These are phyloP conservation scores for Psittacula derbiana DNA, from an alignment of 2,797 vertebrate genomes.

Conservation along the genomic window DNA sequence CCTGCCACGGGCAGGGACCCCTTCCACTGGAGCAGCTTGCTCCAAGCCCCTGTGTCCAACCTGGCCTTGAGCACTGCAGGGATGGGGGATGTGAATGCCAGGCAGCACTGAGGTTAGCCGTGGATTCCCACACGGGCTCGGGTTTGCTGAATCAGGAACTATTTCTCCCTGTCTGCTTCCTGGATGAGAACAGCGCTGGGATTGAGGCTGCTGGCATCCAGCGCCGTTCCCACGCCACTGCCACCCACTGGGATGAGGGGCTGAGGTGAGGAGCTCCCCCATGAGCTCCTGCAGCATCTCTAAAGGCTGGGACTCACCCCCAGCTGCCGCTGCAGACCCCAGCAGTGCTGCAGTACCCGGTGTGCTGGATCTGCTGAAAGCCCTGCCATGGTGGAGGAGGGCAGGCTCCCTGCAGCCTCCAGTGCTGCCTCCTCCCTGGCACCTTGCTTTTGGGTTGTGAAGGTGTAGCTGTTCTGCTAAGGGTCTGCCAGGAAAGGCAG, in stretches of 20 bases:
- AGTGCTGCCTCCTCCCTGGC: not conserved
- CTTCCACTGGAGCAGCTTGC: not conserved
- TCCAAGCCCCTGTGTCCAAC: not conserved
- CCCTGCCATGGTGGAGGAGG: not conserved
- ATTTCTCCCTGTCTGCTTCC: not conserved
- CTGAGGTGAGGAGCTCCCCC: not conserved
- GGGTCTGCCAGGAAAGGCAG: not conserved
- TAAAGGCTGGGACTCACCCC: not conserved
- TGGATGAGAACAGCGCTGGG: accelerated
- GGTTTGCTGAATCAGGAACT: not conserved
- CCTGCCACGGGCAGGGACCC: not conserved
- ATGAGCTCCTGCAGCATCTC: not conserved
- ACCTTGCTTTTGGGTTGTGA: not conserved
- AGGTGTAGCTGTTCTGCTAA: not conserved
- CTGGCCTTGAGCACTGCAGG: not conserved
- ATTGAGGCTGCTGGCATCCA: not conserved
- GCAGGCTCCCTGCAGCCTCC: not conserved
- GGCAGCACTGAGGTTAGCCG: not conserved
- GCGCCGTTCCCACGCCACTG: not conserved
- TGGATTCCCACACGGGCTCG: not conserved
- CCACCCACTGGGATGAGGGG: not conserved
- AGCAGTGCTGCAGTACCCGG: not conserved
- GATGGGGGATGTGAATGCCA: not conserved
- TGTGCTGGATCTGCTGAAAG: not conserved
- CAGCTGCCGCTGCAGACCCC: not conserved